Evolutionary conservation across 2,797 vertebrate genomes (phyloP).

Genomic region (Epinephelus awoara): DNA sequence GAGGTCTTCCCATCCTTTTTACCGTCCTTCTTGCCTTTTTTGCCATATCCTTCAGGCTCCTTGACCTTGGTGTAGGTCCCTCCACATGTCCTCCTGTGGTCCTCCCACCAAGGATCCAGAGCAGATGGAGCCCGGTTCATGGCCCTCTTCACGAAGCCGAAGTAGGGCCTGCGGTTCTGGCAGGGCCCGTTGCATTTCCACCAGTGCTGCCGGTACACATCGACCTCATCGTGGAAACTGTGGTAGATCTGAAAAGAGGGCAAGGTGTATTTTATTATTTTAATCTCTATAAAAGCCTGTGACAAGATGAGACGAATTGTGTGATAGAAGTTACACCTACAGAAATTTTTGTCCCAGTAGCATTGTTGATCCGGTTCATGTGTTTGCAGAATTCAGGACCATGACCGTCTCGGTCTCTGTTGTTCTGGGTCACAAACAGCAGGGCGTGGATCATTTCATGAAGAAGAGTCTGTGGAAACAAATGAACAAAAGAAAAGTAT

Average conservation of each 20-base stretch:
- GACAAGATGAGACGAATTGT: not conserved
- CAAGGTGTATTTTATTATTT: accelerated
- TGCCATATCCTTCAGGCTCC: constrained; percentile 93
- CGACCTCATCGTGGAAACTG: constrained; percentile 92
- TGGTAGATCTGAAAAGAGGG: constrained; percentile 89
- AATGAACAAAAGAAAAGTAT: not conserved
- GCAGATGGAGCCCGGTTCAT: constrained; percentile 95
- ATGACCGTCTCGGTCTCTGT: constrained; percentile 93
- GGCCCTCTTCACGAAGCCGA: constrained; percentile 93
- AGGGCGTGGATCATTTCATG: constrained; percentile 99
- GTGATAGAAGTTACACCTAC: constrained; percentile 75
- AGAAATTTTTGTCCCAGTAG: constrained; percentile 93
- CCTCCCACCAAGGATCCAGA: constrained; percentile 94
- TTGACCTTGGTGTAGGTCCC: constrained; percentile 93
- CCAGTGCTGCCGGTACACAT: constrained; percentile 96
- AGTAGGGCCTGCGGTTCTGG: constrained; percentile 88
- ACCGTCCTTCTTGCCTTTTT: constrained; percentile 76
- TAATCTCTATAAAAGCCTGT: accelerated
- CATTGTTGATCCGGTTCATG: constrained; percentile 93
- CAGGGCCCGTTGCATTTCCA: constrained; percentile 96
- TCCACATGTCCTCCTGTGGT: constrained; percentile 91
- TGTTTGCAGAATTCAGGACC: constrained; percentile 98
- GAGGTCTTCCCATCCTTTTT: constrained; percentile 53
- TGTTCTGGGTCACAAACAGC: constrained; percentile 96
- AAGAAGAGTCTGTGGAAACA: constrained; percentile 90